A percentile compares a stretch with the other conserved stretches of the same genome.
Evolutionary conservation across 1,140 invertebrate genomes (phyloP).

Genomic region (Nebria ingens): DNA sequence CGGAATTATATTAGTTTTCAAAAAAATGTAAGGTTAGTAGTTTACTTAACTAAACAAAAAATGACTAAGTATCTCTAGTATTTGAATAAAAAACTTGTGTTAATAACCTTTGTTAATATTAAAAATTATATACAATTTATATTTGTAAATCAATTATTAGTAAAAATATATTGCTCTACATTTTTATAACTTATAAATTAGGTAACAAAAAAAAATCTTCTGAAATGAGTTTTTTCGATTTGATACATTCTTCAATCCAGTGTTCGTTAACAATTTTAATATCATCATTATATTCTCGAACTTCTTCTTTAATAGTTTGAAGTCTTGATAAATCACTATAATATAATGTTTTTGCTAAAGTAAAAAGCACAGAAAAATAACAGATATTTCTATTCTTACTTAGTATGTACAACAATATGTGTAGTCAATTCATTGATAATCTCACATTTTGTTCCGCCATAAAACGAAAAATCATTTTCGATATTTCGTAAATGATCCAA

Average conservation of each 20-base stretch:
- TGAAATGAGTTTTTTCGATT: not conserved
- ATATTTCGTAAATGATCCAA: constrained; percentile 27
- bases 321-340: no score
- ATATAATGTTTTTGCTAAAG: not conserved
- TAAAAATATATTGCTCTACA: no score
- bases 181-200: no score
- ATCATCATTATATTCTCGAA: not conserved
- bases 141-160: no score
- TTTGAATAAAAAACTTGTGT: no score
- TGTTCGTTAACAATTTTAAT: constrained; percentile 23
- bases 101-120: no score
- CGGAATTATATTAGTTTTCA: no score
- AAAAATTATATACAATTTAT: no score
- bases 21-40: no score
- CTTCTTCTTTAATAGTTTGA: constrained; percentile 13
- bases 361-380: not conserved
- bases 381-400: not conserved
- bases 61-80: no score
- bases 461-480: constrained; percentile 31
- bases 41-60: no score
- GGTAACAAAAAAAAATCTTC: not conserved
- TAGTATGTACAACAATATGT: constrained; percentile 31
- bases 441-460: constrained; percentile 31
- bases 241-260: constrained; percentile 33
- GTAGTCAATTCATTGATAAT: constrained; percentile 24